Evolutionary conservation across 2,888 invertebrate genomes (phyloP), one percentile per base, ranked within the genome.

Genomic region (Cantharis rustica): DNA sequence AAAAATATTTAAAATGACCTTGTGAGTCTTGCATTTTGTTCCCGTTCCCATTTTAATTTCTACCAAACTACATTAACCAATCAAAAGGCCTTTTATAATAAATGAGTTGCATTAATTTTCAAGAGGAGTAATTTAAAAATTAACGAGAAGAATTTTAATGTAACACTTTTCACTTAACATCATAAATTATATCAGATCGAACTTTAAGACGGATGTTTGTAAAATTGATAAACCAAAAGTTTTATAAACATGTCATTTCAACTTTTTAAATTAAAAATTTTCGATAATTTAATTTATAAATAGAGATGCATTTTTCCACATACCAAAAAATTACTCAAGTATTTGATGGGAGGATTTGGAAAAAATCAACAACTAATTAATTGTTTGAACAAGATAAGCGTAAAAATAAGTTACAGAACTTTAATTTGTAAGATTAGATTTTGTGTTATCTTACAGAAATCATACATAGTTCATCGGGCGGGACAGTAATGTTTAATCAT

Each of bases 181-280:
- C 64, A 23, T 66, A 66, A 66, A 66, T 66, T 66, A 23, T 66
- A 23, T 66, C 64, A 66, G 64, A 66, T 20, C 63, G 62, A 71
- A 63, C 26, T 62, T 71, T 71, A 71, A 71, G 62, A 27, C 71
- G 71, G 71, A 71, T 71, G 71, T 71, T 71, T 66, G 23, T 66
- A 47, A 47, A 66, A 66, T 66, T 66, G 64, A 66, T 66, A 66
- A 66, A 66, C 17, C 64, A 66, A 66, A 66, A 66, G 23, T 20
- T 66, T 66, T 66, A 66, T 66, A 66, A 66, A 66, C 64, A 66
- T 23, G 64, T 66, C 23, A 66, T 66, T 17, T 66, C 1, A 66
- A 17, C 13, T 66, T 66, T 66, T 66, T 66, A 20, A 66, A 66
- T 66, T 66, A 66, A 66, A 66, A 23, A 13, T 13, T 23, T 17